A percentile compares a stretch with the other conserved stretches of the same genome.
Evolutionary conservation across 2,797 vertebrate genomes (phyloP).

Genomic region (Sebastes vulpes): DNA sequence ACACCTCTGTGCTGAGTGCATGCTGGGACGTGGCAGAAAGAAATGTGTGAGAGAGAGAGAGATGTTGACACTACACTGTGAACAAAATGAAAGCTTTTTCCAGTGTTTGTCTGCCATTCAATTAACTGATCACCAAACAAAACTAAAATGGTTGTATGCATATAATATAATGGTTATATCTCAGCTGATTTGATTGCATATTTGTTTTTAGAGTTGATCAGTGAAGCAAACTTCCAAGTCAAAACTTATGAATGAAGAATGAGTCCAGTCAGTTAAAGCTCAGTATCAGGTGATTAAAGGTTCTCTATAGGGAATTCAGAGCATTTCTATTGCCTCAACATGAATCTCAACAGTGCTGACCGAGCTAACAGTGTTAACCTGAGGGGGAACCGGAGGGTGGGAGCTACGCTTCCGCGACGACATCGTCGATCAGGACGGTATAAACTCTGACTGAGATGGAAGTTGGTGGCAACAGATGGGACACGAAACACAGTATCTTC

Average conservation of each 20-base stretch:
- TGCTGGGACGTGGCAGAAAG: background rate
- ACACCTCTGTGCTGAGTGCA: background rate
- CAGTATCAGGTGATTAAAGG: background rate
- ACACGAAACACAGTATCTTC: too few relatives aligned
- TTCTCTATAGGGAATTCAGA: too few relatives aligned
- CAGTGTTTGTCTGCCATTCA: background rate
- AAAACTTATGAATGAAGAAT: background rate
- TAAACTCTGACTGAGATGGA: too few relatives aligned
- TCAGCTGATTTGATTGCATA: background rate
- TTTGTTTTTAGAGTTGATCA: background rate
- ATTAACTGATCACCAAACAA: background rate
- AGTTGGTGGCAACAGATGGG: too few relatives aligned
- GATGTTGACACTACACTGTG: background rate
- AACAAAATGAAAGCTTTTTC: background rate
- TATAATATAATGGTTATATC: background rate
- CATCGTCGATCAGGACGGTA: fast-evolving
- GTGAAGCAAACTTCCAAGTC: background rate
- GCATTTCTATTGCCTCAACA: too few relatives aligned
- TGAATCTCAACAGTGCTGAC: background rate
- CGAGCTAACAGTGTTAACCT: too few relatives aligned
- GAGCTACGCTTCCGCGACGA: too few relatives aligned
- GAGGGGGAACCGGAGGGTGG: too few relatives aligned
- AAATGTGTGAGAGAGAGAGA: background rate
- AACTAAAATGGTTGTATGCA: background rate
- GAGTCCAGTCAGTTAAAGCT: background rate